Evolutionary conservation across 2,113 vertebrate genomes (phyloP), one percentile per base, ranked within the genome.

Genomic region (Phalacrocorax aristotelis): DNA sequence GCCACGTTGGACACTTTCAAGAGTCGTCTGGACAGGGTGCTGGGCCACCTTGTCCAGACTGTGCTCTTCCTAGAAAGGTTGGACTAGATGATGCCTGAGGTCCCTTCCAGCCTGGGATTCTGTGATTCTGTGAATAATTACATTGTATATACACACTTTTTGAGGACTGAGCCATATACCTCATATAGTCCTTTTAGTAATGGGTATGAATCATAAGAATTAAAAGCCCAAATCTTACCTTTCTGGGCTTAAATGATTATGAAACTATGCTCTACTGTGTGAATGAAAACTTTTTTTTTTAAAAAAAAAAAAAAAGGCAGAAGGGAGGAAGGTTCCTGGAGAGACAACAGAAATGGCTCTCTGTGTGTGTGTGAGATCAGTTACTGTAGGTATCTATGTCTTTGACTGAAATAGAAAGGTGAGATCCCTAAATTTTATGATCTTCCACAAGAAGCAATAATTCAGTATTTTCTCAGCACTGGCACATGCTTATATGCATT

Each of bases 71-170:
- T 10, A 38, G 38, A 38, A 38, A 38, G 38, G 38, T 38, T 38
- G 38, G 38, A 38, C 38, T 38, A 38, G 38, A 38, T 38, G 38
- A 38, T 38, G 10, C 38, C 38, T 38, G 38, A 38, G 38, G 38
- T 38, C 38, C 38, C 38, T 38, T 38, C 38, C 38, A 38, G 10
- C 38, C 38, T 38, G 38, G 38, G 38, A 38, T 38, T 38, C 38
- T 38, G 38, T 38, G 38, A 38, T 38, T 38, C 38, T 38, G 38
- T 38, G 10, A 10, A 38, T 38, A 54, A 49, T 58, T 89, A 58
- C 0, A 1, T 1, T 38, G 6, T 42, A 26, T 22, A 21, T 55
- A 11, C 6, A 42, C 4, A 58, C 0, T 4, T 68, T 44, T 42
- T 55, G 23, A 66, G 14, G 15, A 44, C 26, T 69, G 18, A 82